Conservation (phyloP, 2,888 invertebrate species). For the Beris morrisii region DNA sequence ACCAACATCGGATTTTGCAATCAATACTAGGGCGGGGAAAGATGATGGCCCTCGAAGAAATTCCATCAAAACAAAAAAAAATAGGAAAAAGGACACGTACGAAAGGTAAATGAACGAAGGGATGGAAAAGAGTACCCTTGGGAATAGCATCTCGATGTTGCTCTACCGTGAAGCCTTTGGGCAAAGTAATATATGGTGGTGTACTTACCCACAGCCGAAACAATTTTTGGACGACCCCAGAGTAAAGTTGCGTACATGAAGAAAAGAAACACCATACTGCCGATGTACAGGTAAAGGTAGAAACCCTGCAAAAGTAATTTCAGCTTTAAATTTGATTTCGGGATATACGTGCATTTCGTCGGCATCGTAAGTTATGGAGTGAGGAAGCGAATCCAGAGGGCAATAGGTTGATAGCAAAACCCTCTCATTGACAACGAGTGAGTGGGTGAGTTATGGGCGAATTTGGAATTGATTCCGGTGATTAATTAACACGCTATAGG, state of each 20-base stretch:
- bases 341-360: not conserved
- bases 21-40: too few species aligned
- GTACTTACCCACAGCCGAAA: slow-evolving; percentile 61
- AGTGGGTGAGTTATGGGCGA: slow-evolving; percentile 20
- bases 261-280: slow-evolving; percentile 80
- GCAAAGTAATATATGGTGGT: slow-evolving; percentile 10
- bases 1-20: too few species aligned
- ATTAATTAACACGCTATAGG: slow-evolving; percentile 28
- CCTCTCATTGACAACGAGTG: slow-evolving; percentile 15
- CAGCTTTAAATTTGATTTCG: slow-evolving; percentile 33
- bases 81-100: slow-evolving; percentile 20
- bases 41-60: too few species aligned
- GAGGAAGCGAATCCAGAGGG: not conserved
- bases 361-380: too few species aligned
- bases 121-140: slow-evolving; percentile 12
- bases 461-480: slow-evolving; percentile 34
- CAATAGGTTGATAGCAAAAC: not conserved
- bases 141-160: slow-evolving; percentile 16
- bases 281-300: slow-evolving; percentile 84
- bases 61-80: too few species aligned
- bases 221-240: slow-evolving; percentile 64
- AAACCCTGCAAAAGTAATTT: slow-evolving; percentile 64
- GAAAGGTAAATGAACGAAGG: slow-evolving; percentile 18
- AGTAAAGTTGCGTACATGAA: slow-evolving; percentile 82
- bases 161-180: too few species aligned